Evolutionary conservation across 23 tunicate species (phyloP).

Genomic region (Halocynthia aurantium): DNA sequence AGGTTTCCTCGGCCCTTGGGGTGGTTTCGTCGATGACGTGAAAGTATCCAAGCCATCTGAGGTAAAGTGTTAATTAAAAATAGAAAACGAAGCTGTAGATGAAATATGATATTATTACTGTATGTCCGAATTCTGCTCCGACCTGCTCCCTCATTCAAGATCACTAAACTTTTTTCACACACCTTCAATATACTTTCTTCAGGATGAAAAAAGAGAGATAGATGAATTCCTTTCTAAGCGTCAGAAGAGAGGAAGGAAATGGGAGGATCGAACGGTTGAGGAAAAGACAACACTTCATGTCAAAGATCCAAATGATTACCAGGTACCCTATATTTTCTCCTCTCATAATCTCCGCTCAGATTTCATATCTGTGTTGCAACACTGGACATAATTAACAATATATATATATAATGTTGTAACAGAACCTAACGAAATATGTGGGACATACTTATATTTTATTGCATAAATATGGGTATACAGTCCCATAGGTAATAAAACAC

Average conservation of each 20-base stretch:
- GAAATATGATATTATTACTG: not conserved
- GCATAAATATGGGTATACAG: not conserved
- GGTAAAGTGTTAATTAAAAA: slow-evolving; percentile 12
- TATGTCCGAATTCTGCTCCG: too few species aligned
- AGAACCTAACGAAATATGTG: not conserved
- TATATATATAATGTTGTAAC: too few species aligned
- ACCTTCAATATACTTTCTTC: not conserved
- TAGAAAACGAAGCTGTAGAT: not conserved
- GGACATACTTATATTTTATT: not conserved
- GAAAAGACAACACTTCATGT: slow-evolving; percentile 87
- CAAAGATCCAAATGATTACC: slow-evolving; percentile 82
- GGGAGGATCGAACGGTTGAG: slow-evolving; percentile 62
- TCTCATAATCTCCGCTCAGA: too few species aligned
- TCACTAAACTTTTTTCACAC: too few species aligned
- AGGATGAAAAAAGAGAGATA: slow-evolving; percentile 86
- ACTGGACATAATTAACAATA: not conserved
- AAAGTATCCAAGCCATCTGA: slow-evolving; percentile 78
- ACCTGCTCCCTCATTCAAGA: too few species aligned
- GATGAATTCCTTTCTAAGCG: slow-evolving; percentile 78
- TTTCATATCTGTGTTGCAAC: not conserved
- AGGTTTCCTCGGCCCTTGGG: slow-evolving; percentile 89
- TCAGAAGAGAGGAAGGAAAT: slow-evolving; percentile 46
- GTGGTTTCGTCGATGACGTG: slow-evolving; percentile 79
- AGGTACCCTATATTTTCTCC: slow-evolving; percentile 32
- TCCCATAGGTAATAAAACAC: not conserved